Percentiles rank a stretch among this genome's conserved stretches.
These are phyloP conservation scores for Blastobasis adustella DNA, from an alignment of 2,888 invertebrate species.

Conservation along the genomic window DNA sequence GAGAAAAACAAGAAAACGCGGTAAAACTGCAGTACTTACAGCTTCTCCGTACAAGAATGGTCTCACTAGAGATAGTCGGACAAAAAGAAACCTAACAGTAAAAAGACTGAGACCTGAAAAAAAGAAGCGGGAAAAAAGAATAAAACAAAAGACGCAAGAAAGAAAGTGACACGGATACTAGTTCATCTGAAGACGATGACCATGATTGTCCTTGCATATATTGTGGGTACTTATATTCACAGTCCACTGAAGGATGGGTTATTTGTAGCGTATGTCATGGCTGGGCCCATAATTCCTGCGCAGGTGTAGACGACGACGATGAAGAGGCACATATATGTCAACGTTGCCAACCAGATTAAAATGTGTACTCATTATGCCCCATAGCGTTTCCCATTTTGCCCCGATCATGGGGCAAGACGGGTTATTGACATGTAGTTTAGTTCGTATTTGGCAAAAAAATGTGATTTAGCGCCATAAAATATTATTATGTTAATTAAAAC, in stretches of 20 bases:
- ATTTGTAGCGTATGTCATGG: slow-evolving; percentile 15
- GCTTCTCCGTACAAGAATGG: slow-evolving; percentile 8
- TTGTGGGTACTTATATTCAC: slow-evolving; percentile 14
- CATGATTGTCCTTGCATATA: slow-evolving; percentile 15
- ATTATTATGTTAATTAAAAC: background rate
- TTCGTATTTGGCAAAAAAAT: background rate
- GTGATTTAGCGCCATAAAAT: background rate
- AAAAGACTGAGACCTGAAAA: slow-evolving; percentile 1
- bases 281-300: slow-evolving; percentile 19
- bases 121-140: slow-evolving; percentile 4
- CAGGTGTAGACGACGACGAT: slow-evolving; percentile 16
- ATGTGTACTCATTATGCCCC: slow-evolving; percentile 13
- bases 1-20: slow-evolving; percentile 11
- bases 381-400: slow-evolving; percentile 2
- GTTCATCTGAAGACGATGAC: slow-evolving; percentile 9
- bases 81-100: background rate
- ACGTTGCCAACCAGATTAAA: slow-evolving; percentile 14
- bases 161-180: slow-evolving; percentile 1
- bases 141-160: slow-evolving; percentile 2
- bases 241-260: slow-evolving; percentile 19
- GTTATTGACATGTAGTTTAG: background rate
- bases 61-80: background rate
- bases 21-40: slow-evolving; percentile 11
- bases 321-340: slow-evolving; percentile 16
- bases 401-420: slow-evolving; percentile 4